phyloP scores from a whole-genome alignment of 2,888 invertebrate genomes.

The Strigamia maritima region DNA sequence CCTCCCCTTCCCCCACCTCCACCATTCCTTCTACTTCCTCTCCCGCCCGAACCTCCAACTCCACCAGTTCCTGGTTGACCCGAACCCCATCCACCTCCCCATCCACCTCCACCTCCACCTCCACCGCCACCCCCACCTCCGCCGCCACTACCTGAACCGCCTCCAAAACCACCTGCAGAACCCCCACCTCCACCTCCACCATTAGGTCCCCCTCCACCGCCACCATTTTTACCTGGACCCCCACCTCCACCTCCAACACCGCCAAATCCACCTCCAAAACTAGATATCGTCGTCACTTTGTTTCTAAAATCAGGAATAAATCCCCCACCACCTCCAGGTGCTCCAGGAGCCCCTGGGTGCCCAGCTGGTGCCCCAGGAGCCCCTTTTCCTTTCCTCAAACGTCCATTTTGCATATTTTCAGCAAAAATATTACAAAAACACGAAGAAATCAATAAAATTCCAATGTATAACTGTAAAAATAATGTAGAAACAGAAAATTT shows the following conservation, averaged over 20 bases:
- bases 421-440: neutral
- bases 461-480: neutral
- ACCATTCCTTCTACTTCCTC: neutral
- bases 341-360: neutral
- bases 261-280: neutral
- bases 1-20: neutral
- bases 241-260: neutral
- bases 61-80: neutral
- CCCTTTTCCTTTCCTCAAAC: neutral
- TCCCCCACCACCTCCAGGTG: neutral
- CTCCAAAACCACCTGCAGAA: neutral
- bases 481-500: neutral
- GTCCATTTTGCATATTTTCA: neutral
- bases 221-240: neutral
- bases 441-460: neutral
- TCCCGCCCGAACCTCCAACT: neutral
- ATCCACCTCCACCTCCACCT: neutral
- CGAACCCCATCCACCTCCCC: neutral
- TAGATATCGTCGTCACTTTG: neutral
- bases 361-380: neutral
- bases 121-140: slow-evolving; percentile 2
- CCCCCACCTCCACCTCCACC: slow-evolving; percentile 24
- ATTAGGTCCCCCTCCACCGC: neutral
- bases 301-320: neutral
- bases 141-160: neutral